Percentiles rank a stretch among this genome's conserved stretches.
Conservation (phyloP, 2,888 invertebrate species). For the Itoplectis maculator region DNA sequence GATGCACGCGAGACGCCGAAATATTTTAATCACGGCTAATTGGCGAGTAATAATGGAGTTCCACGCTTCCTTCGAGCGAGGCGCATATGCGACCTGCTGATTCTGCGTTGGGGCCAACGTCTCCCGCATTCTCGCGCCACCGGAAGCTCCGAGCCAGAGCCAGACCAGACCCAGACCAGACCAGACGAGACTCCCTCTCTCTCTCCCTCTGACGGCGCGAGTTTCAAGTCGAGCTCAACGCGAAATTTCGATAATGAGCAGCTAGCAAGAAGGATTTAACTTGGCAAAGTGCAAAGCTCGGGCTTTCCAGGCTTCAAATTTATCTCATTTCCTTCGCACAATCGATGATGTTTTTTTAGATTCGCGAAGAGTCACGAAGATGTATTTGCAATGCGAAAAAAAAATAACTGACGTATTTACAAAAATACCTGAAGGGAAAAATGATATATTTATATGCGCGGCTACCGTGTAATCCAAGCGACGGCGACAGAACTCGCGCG, state of each 20-base stretch:
- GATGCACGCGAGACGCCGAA: slow-evolving; percentile 84
- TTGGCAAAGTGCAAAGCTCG: slow-evolving; percentile 15
- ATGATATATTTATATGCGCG: too few relatives aligned
- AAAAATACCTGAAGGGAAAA: too few relatives aligned
- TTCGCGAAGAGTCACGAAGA: too few relatives aligned
- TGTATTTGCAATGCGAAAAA: too few relatives aligned
- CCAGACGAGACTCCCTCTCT: too few relatives aligned
- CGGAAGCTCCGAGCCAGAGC: slow-evolving; percentile 64
- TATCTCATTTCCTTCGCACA: too few relatives aligned
- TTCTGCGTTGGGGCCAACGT: slow-evolving; percentile 73
- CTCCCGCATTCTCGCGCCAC: slow-evolving; percentile 76
- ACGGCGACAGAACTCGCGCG: slow-evolving; percentile 8
- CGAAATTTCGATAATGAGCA: slow-evolving; percentile 34
- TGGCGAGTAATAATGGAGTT: slow-evolving; percentile 84
- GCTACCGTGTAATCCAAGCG: too few relatives aligned
- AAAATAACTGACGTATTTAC: too few relatives aligned
- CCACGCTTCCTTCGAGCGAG: slow-evolving; percentile 72
- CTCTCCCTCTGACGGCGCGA: slow-evolving; percentile 18
- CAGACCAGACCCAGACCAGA: too few relatives aligned
- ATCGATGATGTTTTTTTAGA: too few relatives aligned
- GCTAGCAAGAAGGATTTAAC: not conserved
- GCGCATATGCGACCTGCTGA: slow-evolving; percentile 67
- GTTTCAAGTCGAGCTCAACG: slow-evolving; percentile 8
- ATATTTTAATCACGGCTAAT: slow-evolving; percentile 85
- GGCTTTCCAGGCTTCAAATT: too few relatives aligned